Base-by-base conservation (phyloP, 1,140 invertebrate genomes). In the Eulimnadia texana region DNA sequence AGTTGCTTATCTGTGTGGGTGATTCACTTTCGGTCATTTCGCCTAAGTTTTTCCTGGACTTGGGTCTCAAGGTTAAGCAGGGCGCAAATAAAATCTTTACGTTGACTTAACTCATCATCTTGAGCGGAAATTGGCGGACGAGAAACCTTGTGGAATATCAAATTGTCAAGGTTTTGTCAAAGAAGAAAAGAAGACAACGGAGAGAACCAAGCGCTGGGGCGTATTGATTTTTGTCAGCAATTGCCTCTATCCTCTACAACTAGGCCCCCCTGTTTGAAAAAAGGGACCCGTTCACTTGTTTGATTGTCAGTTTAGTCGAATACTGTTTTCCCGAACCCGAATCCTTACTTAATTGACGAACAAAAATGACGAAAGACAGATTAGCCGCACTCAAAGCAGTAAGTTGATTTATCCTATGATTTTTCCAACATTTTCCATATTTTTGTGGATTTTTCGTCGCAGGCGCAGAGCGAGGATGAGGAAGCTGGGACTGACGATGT, bases 361-460 rank as follows among this genome's bases (percentile, higher is more conserved):
- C 33, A 42, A 85, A 79, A 77, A 95, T 95, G 92, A 93, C 90
- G 76, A 96, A 94, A 83, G 91, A 96, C 83, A 90, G 91, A 84
- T 88, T 96, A 82, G 88, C 63, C 51, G 63, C 63, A 20, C 60
- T 64, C 29, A 64, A 64, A 62, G 63, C 63, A 19, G 63, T 64
- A 57, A 57, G 63, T 61, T 10, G 1, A 33, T 19, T 20, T 49
- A 11, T 24, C 22, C n/a, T 25, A 20, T 27, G n/a, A 20, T 23
- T 22, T 27, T 20, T 20, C 23, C 13, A 16, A 54, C 52, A 54
- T 29, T 16, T 28, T 11, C 27, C 20, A 20, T 50, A 22, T 59
- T 59, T 49, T 20, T 1, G 2, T 47, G 24, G n/a, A 42, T 11
- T 33, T 47, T n/a, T 13, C 3, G 27, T 29, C 16, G 13, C 58